Evolutionary conservation across 2,888 invertebrate genomes (phyloP).

Genomic region (Pristionchus japonicus): DNA sequence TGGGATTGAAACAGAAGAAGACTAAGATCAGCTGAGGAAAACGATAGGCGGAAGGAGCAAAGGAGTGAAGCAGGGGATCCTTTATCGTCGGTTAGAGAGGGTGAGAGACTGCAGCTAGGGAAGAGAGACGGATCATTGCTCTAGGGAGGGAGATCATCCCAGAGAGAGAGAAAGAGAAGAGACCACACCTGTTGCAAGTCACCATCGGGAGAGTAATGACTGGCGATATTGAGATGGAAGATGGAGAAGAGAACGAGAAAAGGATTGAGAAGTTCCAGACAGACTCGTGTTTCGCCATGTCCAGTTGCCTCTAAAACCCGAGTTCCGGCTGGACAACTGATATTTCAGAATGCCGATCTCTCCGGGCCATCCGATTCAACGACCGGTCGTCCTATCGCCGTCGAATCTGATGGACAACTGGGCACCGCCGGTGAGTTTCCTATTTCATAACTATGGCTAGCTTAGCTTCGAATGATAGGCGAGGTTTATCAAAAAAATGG

Average conservation of each 20-base stretch:
- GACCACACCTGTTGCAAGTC: slow-evolving; percentile 39
- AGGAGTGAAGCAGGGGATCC: too few relatives aligned
- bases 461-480: too few relatives aligned
- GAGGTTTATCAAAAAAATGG: too few relatives aligned
- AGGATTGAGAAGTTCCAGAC: neutral
- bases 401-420: slow-evolving; percentile 21
- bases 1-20: neutral
- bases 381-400: slow-evolving; percentile 10
- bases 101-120: too few relatives aligned
- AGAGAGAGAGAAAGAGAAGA: neutral
- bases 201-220: neutral
- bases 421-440: neutral
- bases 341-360: neutral
- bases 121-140: too few relatives aligned
- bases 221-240: neutral
- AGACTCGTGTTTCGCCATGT: neutral
- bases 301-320: neutral
- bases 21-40: too few relatives aligned
- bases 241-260: neutral
- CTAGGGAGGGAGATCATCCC: neutral
- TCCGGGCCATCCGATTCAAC: neutral
- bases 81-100: too few relatives aligned
- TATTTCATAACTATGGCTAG: too few relatives aligned
- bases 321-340: too few relatives aligned
- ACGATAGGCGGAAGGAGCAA: neutral